phyloP scores from a whole-genome alignment of 2,888 invertebrate species.

The Osmoderma eremita region DNA sequence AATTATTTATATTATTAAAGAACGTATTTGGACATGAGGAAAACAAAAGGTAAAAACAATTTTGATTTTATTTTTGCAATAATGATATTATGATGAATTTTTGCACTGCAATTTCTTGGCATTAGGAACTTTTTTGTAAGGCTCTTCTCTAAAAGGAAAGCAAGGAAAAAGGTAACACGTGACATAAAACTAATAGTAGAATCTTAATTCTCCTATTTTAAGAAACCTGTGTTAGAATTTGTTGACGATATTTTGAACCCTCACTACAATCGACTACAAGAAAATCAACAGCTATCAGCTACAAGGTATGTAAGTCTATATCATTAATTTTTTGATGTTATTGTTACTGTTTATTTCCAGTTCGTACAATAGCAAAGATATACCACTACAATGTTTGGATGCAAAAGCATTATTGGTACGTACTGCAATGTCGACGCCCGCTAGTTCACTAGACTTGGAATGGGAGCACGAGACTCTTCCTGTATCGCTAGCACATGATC shows the following conservation, averaged over 20 bases:
- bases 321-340: neutral
- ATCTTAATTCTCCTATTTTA: conserved; percentile 39
- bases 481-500: conserved; percentile 58
- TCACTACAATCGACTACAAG: conserved; percentile 61
- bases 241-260: conserved; percentile 61
- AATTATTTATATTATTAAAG: conserved; percentile 40
- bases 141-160: conserved; percentile 58
- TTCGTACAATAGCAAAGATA: conserved; percentile 63
- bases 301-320: conserved; percentile 54
- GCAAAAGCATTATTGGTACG: conserved; percentile 64
- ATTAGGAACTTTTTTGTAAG: conserved; percentile 58
- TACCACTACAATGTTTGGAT: conserved; percentile 71
- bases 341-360: conserved; percentile 24
- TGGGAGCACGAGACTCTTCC: conserved; percentile 74
- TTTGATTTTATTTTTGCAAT: conserved; percentile 22
- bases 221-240: conserved; percentile 61
- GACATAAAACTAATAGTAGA: neutral
- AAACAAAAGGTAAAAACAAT: conserved; percentile 44
- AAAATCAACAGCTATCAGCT: conserved; percentile 60
- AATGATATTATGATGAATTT: conserved; percentile 18
- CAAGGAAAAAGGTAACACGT: conserved; percentile 51
- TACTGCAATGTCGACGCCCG: conserved; percentile 68
- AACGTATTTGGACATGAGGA: conserved; percentile 35
- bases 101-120: conserved; percentile 51
- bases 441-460: conserved; percentile 75